Conservation (phyloP, 1,140 invertebrate genomes). For the Caenorhabditis brenneri region DNA sequence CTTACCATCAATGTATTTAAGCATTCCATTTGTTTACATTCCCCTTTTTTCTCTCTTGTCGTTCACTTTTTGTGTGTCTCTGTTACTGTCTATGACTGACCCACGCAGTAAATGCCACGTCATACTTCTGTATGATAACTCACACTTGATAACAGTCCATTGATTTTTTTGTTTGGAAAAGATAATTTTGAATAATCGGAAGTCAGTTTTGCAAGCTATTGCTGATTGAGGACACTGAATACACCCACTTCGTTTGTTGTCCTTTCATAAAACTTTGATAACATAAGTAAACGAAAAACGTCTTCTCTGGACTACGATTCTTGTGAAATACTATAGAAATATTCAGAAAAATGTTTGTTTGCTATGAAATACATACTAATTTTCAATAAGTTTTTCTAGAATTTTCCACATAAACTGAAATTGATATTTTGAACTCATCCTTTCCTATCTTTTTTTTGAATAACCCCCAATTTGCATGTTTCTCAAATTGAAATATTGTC, state of each 20-base stretch:
- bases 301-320: not conserved
- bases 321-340: not conserved
- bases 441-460: too few relatives aligned
- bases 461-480: too few relatives aligned
- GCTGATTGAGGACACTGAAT: too few relatives aligned
- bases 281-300: conserved; percentile 13
- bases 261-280: not conserved
- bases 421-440: too few relatives aligned
- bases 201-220: not conserved
- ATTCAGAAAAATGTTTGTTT: not conserved
- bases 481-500: too few relatives aligned
- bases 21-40: conserved; percentile 37
- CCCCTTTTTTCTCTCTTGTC: not conserved
- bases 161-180: not conserved
- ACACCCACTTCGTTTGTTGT: too few relatives aligned
- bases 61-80: not conserved
- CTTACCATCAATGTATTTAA: conserved; percentile 36
- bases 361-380: too few relatives aligned
- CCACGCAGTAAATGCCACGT: conserved; percentile 19
- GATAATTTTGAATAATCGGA: not conserved
- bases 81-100: not conserved
- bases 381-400: too few relatives aligned
- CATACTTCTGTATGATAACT: not conserved
- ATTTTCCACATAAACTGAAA: too few relatives aligned
- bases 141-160: not conserved